Percentiles rank a stretch among this genome's conserved stretches.
These are phyloP conservation scores for Melanargia galathea DNA, from an alignment of 2,888 invertebrate species.

Conservation along the genomic window DNA sequence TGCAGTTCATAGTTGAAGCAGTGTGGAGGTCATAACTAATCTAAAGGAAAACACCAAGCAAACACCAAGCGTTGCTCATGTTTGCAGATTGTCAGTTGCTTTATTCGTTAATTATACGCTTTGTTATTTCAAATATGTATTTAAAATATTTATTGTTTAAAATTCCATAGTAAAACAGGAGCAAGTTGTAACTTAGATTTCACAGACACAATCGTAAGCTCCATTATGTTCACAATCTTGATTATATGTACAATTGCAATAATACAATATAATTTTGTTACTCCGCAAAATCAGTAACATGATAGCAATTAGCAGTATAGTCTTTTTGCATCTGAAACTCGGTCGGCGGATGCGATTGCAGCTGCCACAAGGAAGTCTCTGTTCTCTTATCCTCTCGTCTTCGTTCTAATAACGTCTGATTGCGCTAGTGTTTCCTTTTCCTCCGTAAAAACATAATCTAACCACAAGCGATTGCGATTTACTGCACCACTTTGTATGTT, in stretches of 20 bases:
- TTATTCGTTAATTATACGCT: background rate
- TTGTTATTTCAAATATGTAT: background rate
- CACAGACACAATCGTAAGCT: background rate
- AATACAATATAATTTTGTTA: conserved; percentile 8
- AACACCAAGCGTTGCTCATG: background rate
- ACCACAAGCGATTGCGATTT: conserved; percentile 21
- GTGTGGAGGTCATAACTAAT: background rate
- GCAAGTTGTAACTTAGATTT: background rate
- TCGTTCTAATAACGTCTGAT: conserved; percentile 46
- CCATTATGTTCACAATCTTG: background rate
- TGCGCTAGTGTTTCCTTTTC: conserved; percentile 40
- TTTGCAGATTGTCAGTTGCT: conserved; percentile 3
- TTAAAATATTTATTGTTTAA: conserved; percentile 11
- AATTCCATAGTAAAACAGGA: conserved; percentile 13
- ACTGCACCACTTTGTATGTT: conserved; percentile 26
- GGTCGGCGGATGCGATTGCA: conserved; percentile 62
- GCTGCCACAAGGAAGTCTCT: conserved; percentile 63
- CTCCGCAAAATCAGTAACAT: conserved; percentile 48
- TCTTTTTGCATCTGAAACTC: conserved; percentile 58
- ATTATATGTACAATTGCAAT: background rate
- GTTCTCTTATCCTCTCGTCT: conserved; percentile 53
- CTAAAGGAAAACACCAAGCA: background rate
- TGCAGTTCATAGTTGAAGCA: conserved; percentile 6
- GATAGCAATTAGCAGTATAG: conserved; percentile 61
- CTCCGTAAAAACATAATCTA: conserved; percentile 29